A percentile compares a stretch with the other conserved stretches of the same genome.
Conservation (phyloP, 2,113 vertebrate species). For the Panurus biarmicus region DNA sequence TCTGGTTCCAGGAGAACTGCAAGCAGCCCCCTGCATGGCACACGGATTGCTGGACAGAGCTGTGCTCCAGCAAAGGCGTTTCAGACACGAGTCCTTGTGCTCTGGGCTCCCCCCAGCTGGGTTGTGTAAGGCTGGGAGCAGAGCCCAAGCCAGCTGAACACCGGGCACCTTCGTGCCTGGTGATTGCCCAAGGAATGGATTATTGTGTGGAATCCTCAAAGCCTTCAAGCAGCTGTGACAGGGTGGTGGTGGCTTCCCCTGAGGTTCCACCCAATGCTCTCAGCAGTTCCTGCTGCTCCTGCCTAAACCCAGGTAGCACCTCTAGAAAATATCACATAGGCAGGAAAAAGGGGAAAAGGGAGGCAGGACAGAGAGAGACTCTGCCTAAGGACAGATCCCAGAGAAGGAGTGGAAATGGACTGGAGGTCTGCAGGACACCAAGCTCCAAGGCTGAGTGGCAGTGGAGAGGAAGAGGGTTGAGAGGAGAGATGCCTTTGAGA, state of each 20-base stretch:
- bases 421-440: background rate
- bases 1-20: background rate
- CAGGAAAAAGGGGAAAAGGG: background rate
- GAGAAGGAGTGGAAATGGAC: background rate
- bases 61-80: background rate
- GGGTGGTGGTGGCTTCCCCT: rapidly evolving
- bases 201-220: background rate
- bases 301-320: background rate
- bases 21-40: background rate
- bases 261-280: background rate
- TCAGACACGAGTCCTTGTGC: rapidly evolving
- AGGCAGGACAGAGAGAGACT: background rate
- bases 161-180: background rate
- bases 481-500: background rate
- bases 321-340: background rate
- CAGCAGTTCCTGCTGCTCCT: background rate
- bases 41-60: background rate
- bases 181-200: background rate
- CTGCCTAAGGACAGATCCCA: background rate
- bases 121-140: background rate
- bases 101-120: background rate
- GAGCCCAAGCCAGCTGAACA: background rate
- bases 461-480: background rate
- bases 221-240: rapidly evolving
- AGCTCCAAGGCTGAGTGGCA: background rate